These are phyloP conservation scores for Myodes glareolus DNA, from an alignment of 2,113 vertebrate genomes.

Conservation along the genomic window DNA sequence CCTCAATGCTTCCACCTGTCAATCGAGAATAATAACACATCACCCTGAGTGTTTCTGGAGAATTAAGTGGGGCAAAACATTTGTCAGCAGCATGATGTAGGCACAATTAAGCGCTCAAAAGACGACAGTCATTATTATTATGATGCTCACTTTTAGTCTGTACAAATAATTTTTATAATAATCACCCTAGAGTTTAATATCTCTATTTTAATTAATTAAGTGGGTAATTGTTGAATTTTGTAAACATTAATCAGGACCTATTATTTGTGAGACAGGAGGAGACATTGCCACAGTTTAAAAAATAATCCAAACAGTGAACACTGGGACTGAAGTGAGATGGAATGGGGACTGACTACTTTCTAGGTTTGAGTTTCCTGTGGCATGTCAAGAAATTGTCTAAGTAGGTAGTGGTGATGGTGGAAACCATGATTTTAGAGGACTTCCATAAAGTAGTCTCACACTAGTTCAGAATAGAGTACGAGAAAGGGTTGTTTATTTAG, in stretches of 20 bases:
- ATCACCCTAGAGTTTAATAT: not conserved
- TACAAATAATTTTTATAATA: conserved; percentile 14
- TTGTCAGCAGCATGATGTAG: not conserved
- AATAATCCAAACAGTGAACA: not conserved
- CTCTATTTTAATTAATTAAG: conserved; percentile 11
- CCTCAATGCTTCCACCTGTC: not conserved
- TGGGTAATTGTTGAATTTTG: not conserved
- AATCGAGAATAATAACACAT: not conserved
- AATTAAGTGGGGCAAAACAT: not conserved
- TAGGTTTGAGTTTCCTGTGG: accelerated
- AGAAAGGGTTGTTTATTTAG: too few species aligned
- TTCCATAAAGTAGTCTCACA: too few species aligned
- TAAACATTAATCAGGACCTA: conserved; percentile 22
- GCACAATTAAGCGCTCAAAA: not conserved
- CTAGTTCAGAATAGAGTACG: too few species aligned
- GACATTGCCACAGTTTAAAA: not conserved
- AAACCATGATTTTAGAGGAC: too few species aligned
- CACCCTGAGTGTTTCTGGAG: not conserved
- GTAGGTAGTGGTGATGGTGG: too few species aligned
- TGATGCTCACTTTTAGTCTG: not conserved
- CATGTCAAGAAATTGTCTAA: not conserved
- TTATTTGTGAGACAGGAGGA: not conserved
- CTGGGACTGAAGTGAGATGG: not conserved
- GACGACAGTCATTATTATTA: not conserved
- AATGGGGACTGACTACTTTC: accelerated